These are phyloP conservation scores for Apodemus sylvaticus DNA, from an alignment of 2,113 vertebrate genomes.

Conservation along the genomic window DNA sequence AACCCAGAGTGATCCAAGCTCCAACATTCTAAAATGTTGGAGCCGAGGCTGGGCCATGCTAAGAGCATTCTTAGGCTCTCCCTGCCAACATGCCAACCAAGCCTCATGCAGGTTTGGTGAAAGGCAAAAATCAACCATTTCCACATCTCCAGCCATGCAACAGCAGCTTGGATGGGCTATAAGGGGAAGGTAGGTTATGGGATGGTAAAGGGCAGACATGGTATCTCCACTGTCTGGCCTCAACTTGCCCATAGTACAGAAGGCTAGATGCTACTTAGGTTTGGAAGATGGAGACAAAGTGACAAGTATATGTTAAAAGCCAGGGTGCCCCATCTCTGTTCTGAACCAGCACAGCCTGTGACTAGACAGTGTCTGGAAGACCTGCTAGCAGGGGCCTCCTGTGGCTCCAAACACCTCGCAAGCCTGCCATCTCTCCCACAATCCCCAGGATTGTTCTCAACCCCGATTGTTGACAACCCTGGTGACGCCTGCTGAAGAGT, in stretches of 20 bases:
- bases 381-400: background rate
- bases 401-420: too few relatives aligned
- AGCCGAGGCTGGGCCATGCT: rapidly evolving
- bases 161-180: too few relatives aligned
- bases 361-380: background rate
- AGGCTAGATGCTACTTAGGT: background rate
- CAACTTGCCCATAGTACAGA: background rate
- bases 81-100: background rate
- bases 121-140: background rate
- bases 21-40: background rate
- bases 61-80: background rate
- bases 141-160: rapidly evolving
- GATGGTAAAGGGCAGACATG: rapidly evolving
- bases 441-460: background rate
- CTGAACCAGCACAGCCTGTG: background rate
- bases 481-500: background rate
- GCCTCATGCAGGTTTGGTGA: background rate
- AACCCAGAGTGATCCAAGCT: background rate
- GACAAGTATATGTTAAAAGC: background rate
- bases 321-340: too few relatives aligned
- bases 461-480: background rate
- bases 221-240: background rate
- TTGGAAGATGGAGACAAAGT: background rate
- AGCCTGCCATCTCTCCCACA: background rate
- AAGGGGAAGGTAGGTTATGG: background rate